A percentile compares a stretch with the other conserved stretches of the same genome.
Conservation (phyloP, 2,113 vertebrate genomes). For the pig (Sus scrofa) region T2T-Sscrofa CM000826.6:104934501-104935000, state of each 20-base stretch:
- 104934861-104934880: neutral
- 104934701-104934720: conserved; percentile 10
- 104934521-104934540: neutral
- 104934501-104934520: too few relatives aligned
- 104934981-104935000: neutral
- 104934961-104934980: conserved; percentile 31
- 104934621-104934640: neutral
- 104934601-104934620: neutral
- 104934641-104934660: neutral
- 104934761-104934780: neutral
- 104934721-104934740: conserved; percentile 7
- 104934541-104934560: neutral
- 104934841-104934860: neutral
- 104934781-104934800: conserved; percentile 11
- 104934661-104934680: neutral
- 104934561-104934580: neutral
- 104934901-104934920: neutral
- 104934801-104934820: neutral
- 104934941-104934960: neutral
- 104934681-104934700: conserved; percentile 42
- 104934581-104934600: neutral
- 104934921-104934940: too few relatives aligned
- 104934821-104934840: conserved; percentile 14
- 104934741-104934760: neutral
- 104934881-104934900: neutral